Evolutionary conservation across 1,140 invertebrate genomes (phyloP).

Genomic region (Cataglyphis hispanica): DNA sequence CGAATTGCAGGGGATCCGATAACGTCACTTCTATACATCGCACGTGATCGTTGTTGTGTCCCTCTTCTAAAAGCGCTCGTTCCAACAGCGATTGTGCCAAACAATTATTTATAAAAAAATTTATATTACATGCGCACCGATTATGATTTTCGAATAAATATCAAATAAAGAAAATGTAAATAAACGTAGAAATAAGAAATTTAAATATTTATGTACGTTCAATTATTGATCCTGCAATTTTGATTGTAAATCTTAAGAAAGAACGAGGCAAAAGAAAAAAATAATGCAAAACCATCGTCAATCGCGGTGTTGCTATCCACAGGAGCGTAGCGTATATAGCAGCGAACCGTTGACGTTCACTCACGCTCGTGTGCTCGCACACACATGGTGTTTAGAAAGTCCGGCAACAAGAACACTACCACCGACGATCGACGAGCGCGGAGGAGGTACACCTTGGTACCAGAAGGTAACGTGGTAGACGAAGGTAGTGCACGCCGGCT

Average conservation of each 20-base stretch:
- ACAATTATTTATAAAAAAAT: background rate
- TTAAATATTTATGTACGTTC: too few species aligned
- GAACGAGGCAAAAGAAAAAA: background rate
- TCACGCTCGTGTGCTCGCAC: slow-evolving; percentile 14
- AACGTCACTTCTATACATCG: background rate
- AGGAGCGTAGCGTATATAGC: background rate
- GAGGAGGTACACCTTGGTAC: slow-evolving; percentile 70
- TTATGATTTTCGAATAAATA: background rate
- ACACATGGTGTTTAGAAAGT: slow-evolving; percentile 72
- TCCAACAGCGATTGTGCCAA: background rate
- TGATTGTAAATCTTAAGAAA: background rate
- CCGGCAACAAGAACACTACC: slow-evolving; percentile 65
- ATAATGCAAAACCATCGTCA: slow-evolving; percentile 11
- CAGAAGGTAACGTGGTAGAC: slow-evolving; percentile 57
- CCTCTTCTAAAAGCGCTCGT: background rate
- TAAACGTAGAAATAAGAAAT: background rate
- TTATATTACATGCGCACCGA: background rate
- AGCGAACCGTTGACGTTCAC: slow-evolving; percentile 28
- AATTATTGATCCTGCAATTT: background rate
- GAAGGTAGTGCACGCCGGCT: slow-evolving; percentile 56
- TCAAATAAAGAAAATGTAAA: background rate
- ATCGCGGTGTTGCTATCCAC: background rate
- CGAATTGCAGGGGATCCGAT: background rate
- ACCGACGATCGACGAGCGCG: background rate
- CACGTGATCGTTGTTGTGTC: background rate